These are phyloP conservation scores for Acheta domesticus DNA, from an alignment of 2,888 invertebrate genomes.

Conservation along the genomic window DNA sequence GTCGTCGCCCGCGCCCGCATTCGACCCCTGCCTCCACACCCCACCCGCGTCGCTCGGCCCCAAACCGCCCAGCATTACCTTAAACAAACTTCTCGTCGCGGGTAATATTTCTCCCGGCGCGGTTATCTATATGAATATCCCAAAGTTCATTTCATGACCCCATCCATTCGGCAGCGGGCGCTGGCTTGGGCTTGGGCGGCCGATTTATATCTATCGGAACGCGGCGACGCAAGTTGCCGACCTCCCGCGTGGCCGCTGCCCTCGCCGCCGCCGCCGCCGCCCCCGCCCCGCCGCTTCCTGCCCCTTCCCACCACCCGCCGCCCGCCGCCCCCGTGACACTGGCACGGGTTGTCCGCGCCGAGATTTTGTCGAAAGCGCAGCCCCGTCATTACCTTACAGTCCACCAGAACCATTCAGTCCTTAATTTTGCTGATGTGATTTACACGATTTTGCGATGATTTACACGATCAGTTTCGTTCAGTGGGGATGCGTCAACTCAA, in stretches of 20 bases:
- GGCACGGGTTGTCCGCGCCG: too few relatives aligned
- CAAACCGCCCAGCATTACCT: not conserved
- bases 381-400: too few relatives aligned
- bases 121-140: conserved; percentile 18
- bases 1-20: not conserved
- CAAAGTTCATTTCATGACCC: not conserved
- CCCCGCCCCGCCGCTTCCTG: not conserved
- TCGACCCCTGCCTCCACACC: not conserved
- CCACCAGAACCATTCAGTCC: too few relatives aligned
- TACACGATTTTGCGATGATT: too few relatives aligned
- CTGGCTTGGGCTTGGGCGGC: not conserved
- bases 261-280: not conserved
- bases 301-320: not conserved
- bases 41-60: not conserved
- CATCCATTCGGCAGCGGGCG: not conserved
- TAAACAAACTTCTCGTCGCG: conserved; percentile 18
- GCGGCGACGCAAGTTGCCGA: not conserved
- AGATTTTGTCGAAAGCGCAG: too few relatives aligned
- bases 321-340: too few relatives aligned
- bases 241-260: not conserved
- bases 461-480: too few relatives aligned
- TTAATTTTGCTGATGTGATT: too few relatives aligned
- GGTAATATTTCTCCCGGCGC: conserved; percentile 9
- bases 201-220: not conserved
- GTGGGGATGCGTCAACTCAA: too few relatives aligned